Conservation (phyloP, 2,113 vertebrate species). For the Ophthalmolycus amberensis region DNA sequence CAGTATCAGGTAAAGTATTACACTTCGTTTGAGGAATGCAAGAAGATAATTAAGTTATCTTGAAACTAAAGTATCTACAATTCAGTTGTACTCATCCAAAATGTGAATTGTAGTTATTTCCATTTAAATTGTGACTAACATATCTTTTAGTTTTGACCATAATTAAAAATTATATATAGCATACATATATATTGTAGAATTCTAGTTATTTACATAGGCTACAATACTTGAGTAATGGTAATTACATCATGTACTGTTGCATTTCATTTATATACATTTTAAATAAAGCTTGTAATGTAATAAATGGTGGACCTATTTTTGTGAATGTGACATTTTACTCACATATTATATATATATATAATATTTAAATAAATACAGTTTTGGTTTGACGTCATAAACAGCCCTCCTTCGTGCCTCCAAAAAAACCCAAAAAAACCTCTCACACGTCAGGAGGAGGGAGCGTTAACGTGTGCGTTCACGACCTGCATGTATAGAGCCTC, state of each 20-base stretch:
- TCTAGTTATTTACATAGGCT: no score
- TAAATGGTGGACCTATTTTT: background rate
- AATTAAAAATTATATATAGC: no score
- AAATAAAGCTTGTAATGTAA: background rate
- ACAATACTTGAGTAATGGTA: background rate
- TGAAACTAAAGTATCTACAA: background rate
- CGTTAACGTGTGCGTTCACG: constrained; percentile 63
- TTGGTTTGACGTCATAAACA: background rate
- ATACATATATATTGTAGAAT: no score
- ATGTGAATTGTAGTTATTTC: no score
- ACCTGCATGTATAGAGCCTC: background rate
- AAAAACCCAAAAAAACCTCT: background rate
- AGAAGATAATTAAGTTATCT: background rate
- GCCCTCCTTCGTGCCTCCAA: background rate
- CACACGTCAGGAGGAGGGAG: constrained; percentile 29
- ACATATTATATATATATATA: no score
- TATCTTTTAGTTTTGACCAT: no score
- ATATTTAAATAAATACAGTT: background rate
- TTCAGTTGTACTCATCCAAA: no score
- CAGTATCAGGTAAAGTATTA: background rate
- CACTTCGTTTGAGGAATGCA: background rate
- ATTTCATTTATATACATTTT: background rate
- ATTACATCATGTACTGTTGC: background rate
- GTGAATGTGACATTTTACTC: background rate
- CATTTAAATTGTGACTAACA: no score